Base-by-base conservation (phyloP, 1,140 invertebrate species). In the Coboldia fuscipes region DNA sequence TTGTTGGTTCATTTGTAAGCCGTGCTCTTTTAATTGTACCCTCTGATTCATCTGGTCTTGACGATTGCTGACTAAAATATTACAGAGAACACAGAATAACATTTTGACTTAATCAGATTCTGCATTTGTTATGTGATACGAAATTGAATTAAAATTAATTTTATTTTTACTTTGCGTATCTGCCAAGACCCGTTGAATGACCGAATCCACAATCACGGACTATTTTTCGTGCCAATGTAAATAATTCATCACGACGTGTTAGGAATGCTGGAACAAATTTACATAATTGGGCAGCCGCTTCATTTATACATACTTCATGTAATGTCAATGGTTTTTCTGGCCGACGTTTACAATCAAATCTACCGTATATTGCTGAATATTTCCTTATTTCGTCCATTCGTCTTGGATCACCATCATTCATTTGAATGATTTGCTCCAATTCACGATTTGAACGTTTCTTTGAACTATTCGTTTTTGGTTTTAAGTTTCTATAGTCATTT, bases 201-300 rank as follows among this genome's bases (percentile, higher is more conserved):
- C 52, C 51, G 46, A 90, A 84, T 0, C 89, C 89, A 18, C 85
- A 86, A 44, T 93, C 76, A 37, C 86, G 67, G 14, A 97, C 90
- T 12, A 97, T 83, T 58, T 93, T 85, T 34, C 92, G 62, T 0
- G 93, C 90, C 34, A 97, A 60, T 3, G 89, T 84, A 54, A 97
- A 97, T 19, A 97, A 66, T 57, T 96, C 89, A 51, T 97, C 89
- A 21, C 90, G 61, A 23, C 90, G 64, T 3, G 89, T 94, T 24
- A 97, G 61, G 22, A 97, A 60, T 3, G 82, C 79, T 1, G 89
- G 88, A 37, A 86, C 72, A 49, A 83, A 75, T 47, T 78, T 67
- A 51, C 90, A 94, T 36, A 97, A 74, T 54, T 97, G 92, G 2
- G 89, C 89, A 0, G 92, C 88, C 1, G 92, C 92, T 56, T 97